phyloP scores from a whole-genome alignment of 2,113 vertebrate genomes.

The Pseudonaja textilis region DNA sequence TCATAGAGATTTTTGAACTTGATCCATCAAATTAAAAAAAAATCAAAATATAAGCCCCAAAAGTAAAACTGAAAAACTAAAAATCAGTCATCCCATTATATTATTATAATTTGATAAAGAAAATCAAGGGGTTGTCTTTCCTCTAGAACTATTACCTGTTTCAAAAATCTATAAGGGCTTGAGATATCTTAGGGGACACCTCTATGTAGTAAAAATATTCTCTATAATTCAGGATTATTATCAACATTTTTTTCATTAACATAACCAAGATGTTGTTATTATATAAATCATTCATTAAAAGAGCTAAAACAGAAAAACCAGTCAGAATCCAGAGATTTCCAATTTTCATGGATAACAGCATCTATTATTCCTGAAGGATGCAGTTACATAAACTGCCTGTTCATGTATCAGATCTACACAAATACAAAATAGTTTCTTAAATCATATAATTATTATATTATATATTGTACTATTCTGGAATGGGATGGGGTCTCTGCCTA shows the following conservation, averaged over 20 bases:
- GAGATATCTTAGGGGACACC: neutral
- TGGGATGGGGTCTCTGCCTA: too few species aligned
- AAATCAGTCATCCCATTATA: neutral
- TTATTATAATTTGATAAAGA: neutral
- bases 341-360: neutral
- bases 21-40: neutral
- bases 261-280: neutral
- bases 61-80: neutral
- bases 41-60: neutral
- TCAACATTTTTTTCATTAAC: neutral
- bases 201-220: neutral
- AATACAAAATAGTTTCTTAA: neutral
- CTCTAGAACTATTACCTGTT: neutral
- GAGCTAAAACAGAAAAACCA: neutral
- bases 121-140: neutral
- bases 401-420: neutral
- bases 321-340: neutral
- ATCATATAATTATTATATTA: neutral
- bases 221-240: neutral
- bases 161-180: neutral
- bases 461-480: neutral
- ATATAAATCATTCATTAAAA: neutral
- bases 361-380: neutral
- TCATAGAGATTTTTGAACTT: neutral
- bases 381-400: neutral